These are phyloP conservation scores for Trisateles emortualis DNA, from an alignment of 2,888 invertebrate genomes.

Conservation along the genomic window DNA sequence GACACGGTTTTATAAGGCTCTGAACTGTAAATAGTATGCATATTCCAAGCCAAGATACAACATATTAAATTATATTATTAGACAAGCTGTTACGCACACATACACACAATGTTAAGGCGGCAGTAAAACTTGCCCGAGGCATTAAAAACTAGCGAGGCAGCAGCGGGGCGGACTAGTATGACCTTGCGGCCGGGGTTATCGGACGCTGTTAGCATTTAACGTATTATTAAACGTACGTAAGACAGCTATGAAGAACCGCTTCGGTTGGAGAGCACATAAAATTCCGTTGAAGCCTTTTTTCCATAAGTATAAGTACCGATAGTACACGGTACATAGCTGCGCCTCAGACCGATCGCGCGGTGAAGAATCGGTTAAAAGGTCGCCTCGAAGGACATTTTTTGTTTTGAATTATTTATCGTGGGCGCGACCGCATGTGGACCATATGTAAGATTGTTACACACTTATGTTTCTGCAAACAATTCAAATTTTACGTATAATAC, in stretches of 20 bases:
- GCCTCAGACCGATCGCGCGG: constrained; percentile 45
- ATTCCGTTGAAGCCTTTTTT: constrained; percentile 84
- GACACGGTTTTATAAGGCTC: background rate
- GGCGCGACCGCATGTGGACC: constrained; percentile 61
- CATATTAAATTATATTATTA: constrained; percentile 22
- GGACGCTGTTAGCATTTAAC: constrained; percentile 84
- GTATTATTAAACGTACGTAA: constrained; percentile 77
- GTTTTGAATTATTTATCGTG: constrained; percentile 66
- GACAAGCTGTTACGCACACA: constrained; percentile 35
- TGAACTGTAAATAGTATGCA: background rate
- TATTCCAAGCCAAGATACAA: background rate
- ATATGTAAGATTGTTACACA: constrained; percentile 50
- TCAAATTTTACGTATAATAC: constrained; percentile 12
- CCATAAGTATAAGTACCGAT: constrained; percentile 73
- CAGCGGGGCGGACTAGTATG: constrained; percentile 68
- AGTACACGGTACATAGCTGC: constrained; percentile 71
- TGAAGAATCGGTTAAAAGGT: constrained; percentile 76
- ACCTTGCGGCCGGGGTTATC: constrained; percentile 84
- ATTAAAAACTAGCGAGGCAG: constrained; percentile 65
- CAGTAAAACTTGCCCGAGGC: constrained; percentile 61
- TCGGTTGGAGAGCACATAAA: constrained; percentile 74
- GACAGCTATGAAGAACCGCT: constrained; percentile 83
- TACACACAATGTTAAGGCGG: constrained; percentile 45
- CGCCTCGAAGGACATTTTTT: constrained; percentile 79
- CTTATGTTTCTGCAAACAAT: constrained; percentile 30